Evolutionary conservation across 2,888 invertebrate genomes (phyloP), one percentile per base, ranked within the genome.

Genomic region (Nudaria mundana): DNA sequence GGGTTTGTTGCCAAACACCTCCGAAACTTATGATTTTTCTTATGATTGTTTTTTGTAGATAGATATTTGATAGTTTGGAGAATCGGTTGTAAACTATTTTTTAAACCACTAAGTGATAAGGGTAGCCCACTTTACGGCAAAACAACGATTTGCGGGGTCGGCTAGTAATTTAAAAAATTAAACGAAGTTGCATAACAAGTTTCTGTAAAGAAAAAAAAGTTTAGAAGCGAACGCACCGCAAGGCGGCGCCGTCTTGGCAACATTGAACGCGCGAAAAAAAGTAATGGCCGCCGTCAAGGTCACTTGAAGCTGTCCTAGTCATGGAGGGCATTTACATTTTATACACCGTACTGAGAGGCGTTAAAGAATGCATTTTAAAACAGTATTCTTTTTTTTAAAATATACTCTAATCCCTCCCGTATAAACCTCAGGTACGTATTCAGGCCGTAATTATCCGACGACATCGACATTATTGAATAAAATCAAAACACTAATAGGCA

Each of bases 221-320:
- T 66, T 71, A 73, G 76, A 73, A 77, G 64, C 68, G 69, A 80
- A 75, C 74, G 71, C 75, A 75, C 69, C 63, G 69, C 74, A 71
- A 69, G 76, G 76, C 78, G 77, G 76, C 78, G 74, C 73, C 76
- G 71, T 72, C 78, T 72, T 81, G 84, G 86, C 76, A 85, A 84
- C 87, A 86, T 82, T 84, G 85, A 83, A 69, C 79, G 79, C 76
- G 80, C 71, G 77, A 81, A 83, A 85, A 85, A 82, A 82, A 76
- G 78, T 80, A 81, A 86, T 83, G 84, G 84, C 82, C 78, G 79
- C 69, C 71, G 52, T 64, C 86, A 88, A 88, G 87, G 87, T 85
- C 88, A 66, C 71, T 73, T 81, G 81, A 84, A 82, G 86, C 82
- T 84, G 87, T 86, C 86, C 84, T 86, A 87, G 86, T 83, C 83